Evolutionary conservation across 92 coral and sea anemone species (phyloP), one percentile per base, ranked within the genome.

Genomic region (Paragorgia papillata): DNA sequence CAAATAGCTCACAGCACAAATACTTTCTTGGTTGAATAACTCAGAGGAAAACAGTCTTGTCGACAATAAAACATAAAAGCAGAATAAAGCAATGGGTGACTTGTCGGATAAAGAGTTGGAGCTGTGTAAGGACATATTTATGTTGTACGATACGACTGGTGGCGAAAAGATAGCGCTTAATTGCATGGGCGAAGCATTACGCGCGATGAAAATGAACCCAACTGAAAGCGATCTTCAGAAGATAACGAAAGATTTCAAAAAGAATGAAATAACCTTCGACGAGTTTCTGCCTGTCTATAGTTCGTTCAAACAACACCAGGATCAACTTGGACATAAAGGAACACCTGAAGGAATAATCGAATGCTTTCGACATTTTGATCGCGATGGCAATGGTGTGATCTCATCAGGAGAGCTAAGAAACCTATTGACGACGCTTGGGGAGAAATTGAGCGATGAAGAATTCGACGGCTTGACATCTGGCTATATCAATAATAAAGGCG

Each of bases 351-450:
- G 91, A 18, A 89, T 92, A 28, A 87, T 88, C 60, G 97, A 92
- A 57, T 90, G 97, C 51, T 83, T 92, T 68, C 91, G 91, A 70
- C 90, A 92, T 63, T 92, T 92, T 53, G 97, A 92, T 71, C 85
- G 96, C 44, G 91, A 87, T 5, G 86, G 88, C 31, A 85, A 85
- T 19, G 97, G 97, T 12, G 69, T 77, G 20, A 80, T 92, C 19
- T 91, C 96, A 20, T 89, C 96, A 4, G 86, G 92, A 39, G 91
- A 90, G 86, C 80, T 92, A 9, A 88, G 97, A 26, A 92, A 88
- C 35, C 96, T 91, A 28, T 85, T 92, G n/a, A 92, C 97, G 50
- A 90, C 97, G 20, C 81, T 92, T 75, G 97, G 97, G 43, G 97
- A 90, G 84, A 92, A 87, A 77, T 58, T 92, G 44, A 67, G 90